Percentiles rank a stretch among this genome's conserved stretches.
Conservation (phyloP, 2,797 vertebrate genomes). For the Fundulus diaphanus region DNA sequence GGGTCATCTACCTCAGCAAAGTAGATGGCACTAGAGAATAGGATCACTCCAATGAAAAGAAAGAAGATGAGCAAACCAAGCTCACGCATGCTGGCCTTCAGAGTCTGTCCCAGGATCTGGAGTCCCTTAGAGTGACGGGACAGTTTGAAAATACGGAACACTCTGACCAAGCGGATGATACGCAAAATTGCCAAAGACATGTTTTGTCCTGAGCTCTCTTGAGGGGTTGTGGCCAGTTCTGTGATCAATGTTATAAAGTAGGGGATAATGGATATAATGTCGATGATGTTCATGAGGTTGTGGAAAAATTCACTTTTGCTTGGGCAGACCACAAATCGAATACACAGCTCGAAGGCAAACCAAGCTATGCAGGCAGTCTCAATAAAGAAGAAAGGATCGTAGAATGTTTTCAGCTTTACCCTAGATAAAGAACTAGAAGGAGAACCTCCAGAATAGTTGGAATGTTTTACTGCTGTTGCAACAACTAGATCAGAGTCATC, state of each 20-base stretch:
- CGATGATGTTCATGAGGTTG: conserved; percentile 98
- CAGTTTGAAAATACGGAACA: conserved; percentile 96
- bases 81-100: conserved; percentile 93
- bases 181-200: conserved; percentile 96
- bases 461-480: conserved; percentile 43
- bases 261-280: conserved; percentile 95
- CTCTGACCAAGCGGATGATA: conserved; percentile 92
- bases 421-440: conserved; percentile 51
- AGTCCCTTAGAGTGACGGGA: conserved; percentile 92
- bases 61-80: conserved; percentile 94
- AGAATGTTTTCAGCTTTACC: conserved; percentile 78
- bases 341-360: conserved; percentile 93
- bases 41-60: conserved; percentile 96
- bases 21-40: conserved; percentile 96
- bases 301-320: conserved; percentile 94
- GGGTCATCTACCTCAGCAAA: conserved; percentile 96
- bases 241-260: conserved; percentile 95
- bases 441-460: conserved; percentile 73
- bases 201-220: conserved; percentile 87
- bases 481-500: conserved; percentile 85
- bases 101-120: conserved; percentile 91
- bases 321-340: conserved; percentile 93
- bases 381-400: conserved; percentile 95
- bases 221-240: conserved; percentile 86
- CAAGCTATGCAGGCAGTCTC: conserved; percentile 95